Evolutionary conservation across 2,888 invertebrate genomes (phyloP).

Genomic region (Belgica antarctica): DNA sequence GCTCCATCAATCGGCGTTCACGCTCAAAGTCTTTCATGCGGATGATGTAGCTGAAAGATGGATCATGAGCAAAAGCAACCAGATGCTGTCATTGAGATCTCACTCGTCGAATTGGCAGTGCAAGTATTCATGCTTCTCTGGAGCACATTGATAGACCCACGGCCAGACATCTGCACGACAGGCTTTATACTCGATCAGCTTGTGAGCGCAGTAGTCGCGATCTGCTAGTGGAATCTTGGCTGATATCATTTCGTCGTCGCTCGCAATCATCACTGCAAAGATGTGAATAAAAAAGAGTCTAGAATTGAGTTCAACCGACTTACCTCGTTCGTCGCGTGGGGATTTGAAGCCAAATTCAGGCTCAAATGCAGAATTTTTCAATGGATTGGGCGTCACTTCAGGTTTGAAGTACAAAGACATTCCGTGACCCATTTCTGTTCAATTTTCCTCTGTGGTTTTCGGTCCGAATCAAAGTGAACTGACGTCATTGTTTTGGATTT

Average conservation of each 20-base stretch:
- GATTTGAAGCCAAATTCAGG: constrained; percentile 70
- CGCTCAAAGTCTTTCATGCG: constrained; percentile 93
- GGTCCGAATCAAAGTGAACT: too few species aligned
- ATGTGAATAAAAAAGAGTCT: constrained; percentile 1
- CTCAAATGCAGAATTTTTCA: constrained; percentile 67
- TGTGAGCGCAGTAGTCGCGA: constrained; percentile 84
- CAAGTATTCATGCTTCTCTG: constrained; percentile 72
- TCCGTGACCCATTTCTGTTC: constrained; percentile 52
- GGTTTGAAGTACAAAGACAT: constrained; percentile 50
- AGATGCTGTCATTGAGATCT: constrained; percentile 51
- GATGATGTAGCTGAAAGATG: constrained; percentile 69
- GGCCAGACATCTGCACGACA: constrained; percentile 76
- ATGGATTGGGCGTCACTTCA: constrained; percentile 52
- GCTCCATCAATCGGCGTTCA: constrained; percentile 72
- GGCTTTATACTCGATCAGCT: constrained; percentile 64
- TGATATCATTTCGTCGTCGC: constrained; percentile 73
- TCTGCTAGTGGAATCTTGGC: constrained; percentile 66
- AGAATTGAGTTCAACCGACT: neutral
- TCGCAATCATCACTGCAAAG: constrained; percentile 72
- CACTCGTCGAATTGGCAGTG: constrained; percentile 83
- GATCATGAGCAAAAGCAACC: constrained; percentile 45
- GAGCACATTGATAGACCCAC: constrained; percentile 67
- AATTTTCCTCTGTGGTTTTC: constrained; percentile 6
- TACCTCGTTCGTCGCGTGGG: constrained; percentile 75
- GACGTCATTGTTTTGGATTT: too few species aligned